Base-by-base conservation (phyloP, 2,113 vertebrate genomes). In the Esox niger region DNA sequence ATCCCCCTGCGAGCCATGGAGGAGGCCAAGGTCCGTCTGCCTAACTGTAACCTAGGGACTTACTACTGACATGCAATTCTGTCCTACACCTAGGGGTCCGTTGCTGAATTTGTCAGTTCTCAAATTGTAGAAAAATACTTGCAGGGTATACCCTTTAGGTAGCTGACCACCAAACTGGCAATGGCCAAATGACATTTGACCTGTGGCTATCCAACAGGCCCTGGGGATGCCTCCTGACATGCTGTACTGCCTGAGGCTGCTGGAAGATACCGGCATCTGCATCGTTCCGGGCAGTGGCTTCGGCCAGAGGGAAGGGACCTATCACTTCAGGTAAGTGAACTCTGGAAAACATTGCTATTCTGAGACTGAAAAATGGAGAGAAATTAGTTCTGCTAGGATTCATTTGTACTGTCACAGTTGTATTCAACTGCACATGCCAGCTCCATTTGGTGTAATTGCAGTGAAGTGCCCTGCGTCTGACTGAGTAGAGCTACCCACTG, bases 221-320 rank as follows among this genome's bases (percentile, higher is more conserved):
- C 57, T 26, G 57, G 57, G 57, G 10, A 30, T 59, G 77, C 74
- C 89, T 25, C 93, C 96, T 0, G 96, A 98, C 74, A 96, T 97
- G 95, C 93, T 96, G 80, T 98, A 96, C 87, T 98, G 96, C 84
- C 87, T 95, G 90, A 68, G 76, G 77, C 84, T 98, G 61, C 80
- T 98, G 84, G 96, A 98, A 70, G 94, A 96, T 73, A 98, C 94
- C 0, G 96, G 96, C 1, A 97, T 98, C 83, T 98, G 96, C 31
- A 91, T 98, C 0, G 94, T 98, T 0, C 96, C 96, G 0, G 96
- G 96, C 0, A 97, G 95, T 0, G 96, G 96, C 11, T 98, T 98
- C 0, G 96, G 96, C 0, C 96, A 98, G 80, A 86, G 47, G 3
- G 94, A 96, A 0, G 96, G 95, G 56, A 98, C 94, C 43, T 93